Evolutionary conservation across 2,797 vertebrate genomes (phyloP), one percentile per base, ranked within the genome.

Genomic region (Phrynocephalus forsythii): DNA sequence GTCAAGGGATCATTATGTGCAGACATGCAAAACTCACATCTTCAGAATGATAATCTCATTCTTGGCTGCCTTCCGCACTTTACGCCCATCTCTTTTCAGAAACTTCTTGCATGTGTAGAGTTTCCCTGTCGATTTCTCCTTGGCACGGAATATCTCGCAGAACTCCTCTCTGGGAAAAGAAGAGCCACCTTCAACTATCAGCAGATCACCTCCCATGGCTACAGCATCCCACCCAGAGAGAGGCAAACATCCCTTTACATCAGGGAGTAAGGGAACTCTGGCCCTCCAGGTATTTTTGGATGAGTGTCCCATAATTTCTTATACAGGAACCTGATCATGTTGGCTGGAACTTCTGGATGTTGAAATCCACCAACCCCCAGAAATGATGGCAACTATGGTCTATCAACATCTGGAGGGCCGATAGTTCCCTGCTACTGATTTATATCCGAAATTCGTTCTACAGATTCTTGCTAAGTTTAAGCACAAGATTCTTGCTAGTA

Each of bases 61-160:
- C 96, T 99, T 99, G 28, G 99, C 99, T 0, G 98, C 98, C 95
- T 99, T 99, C 90, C 99, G 97, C 91, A 99, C 98, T 95, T 99
- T 99, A 90, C 99, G 97, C 84, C 99, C 99, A 3, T 99, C 98
- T 82, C 98, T 98, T 95, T 99, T 99, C 95, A 99, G 95, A 94
- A 99, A 99, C 94, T 98, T 99, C 97, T 99, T 99, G 96, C 99
- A 99, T 28, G 98, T 99, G 92, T 97, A 99, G 96, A 99, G 97
- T 95, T 99, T 99, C 91, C 98, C 97, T 0, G 98, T 98, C 0
- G 97, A 97, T 97, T 98, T 99, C 95, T 99, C 99, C 96, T 99
- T 99, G 91, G 98, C 98, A 88, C 99, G 97, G 96, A 99, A 99
- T 93, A 99, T 99, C 96, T 99, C 99, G 78, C 99, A 99, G 97